Percentiles rank a stretch among this genome's conserved stretches.
These are phyloP conservation scores for Formica aserva DNA, from an alignment of 2,888 invertebrate genomes.

Conservation along the genomic window DNA sequence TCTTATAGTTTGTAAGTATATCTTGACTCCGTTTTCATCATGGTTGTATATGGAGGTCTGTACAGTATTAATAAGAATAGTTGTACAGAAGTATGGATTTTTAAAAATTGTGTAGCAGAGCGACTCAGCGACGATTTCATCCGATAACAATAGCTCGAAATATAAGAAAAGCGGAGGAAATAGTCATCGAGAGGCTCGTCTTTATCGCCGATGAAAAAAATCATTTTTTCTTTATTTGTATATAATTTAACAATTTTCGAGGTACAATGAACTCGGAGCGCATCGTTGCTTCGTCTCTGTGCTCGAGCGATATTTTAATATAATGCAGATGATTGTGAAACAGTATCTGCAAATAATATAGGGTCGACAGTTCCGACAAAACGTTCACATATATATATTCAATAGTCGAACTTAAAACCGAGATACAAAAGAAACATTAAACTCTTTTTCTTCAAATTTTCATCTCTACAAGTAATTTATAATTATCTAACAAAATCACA, in stretches of 20 bases:
- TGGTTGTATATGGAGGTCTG: constrained; percentile 28
- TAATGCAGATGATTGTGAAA: constrained; percentile 45
- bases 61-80: constrained; percentile 47
- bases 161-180: constrained; percentile 10
- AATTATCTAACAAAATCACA: constrained; percentile 19
- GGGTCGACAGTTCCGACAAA: constrained; percentile 55
- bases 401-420: constrained; percentile 15
- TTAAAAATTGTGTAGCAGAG: constrained; percentile 1
- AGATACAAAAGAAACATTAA: constrained; percentile 2
- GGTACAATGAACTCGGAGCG: constrained; percentile 70
- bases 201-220: constrained; percentile 49
- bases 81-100: constrained; percentile 56
- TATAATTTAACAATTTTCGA: constrained; percentile 68
- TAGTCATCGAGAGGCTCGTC: constrained; percentile 33
- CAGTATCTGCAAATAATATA: constrained; percentile 60
- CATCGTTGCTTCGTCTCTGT: constrained; percentile 62
- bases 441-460: neutral
- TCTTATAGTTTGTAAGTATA: constrained; percentile 55
- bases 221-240: constrained; percentile 43
- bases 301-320: constrained; percentile 56
- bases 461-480: neutral
- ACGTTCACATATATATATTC: neutral
- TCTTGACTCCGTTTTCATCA: constrained; percentile 58
- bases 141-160: neutral
- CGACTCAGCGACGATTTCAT: constrained; percentile 10